Evolutionary conservation across 2,797 vertebrate genomes (phyloP).

Genomic region (Bucorvus abyssinicus): DNA sequence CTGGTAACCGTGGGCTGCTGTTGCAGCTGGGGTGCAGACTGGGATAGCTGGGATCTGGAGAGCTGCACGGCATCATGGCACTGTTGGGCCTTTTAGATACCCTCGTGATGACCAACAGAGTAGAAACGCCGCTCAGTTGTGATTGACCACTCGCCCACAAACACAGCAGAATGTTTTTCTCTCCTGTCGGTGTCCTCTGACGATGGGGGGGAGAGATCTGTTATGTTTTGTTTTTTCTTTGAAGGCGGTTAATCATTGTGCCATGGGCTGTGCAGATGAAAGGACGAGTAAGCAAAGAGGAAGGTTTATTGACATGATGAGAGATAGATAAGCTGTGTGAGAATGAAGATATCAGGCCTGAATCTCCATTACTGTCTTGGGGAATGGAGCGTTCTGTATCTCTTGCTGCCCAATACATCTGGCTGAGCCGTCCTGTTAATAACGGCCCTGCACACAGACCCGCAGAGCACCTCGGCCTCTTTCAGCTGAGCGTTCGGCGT

Average conservation of each 20-base stretch:
- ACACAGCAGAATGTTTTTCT: background rate
- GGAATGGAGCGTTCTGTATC: background rate
- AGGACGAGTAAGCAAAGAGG: constrained; percentile 41
- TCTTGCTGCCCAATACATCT: background rate
- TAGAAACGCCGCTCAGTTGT: background rate
- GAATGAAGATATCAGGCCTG: constrained; percentile 31
- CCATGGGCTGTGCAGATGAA: background rate
- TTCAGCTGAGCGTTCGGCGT: background rate
- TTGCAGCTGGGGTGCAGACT: background rate
- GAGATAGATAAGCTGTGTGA: constrained; percentile 34
- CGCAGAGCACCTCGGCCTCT: background rate
- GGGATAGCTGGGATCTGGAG: background rate
- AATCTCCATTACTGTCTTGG: background rate
- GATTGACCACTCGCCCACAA: constrained; percentile 6
- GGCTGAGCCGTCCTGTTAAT: background rate
- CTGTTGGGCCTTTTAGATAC: background rate
- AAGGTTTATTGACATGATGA: constrained; percentile 26
- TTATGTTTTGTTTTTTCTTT: background rate
- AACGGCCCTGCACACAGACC: background rate
- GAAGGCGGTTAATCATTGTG: constrained; percentile 9
- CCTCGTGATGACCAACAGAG: background rate
- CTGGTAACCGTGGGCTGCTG: accelerated
- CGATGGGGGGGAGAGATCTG: background rate
- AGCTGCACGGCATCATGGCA: background rate
- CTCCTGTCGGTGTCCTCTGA: background rate